Evolutionary conservation across 2,113 vertebrate species (phyloP).

Genomic region (Tachycineta bicolor): DNA sequence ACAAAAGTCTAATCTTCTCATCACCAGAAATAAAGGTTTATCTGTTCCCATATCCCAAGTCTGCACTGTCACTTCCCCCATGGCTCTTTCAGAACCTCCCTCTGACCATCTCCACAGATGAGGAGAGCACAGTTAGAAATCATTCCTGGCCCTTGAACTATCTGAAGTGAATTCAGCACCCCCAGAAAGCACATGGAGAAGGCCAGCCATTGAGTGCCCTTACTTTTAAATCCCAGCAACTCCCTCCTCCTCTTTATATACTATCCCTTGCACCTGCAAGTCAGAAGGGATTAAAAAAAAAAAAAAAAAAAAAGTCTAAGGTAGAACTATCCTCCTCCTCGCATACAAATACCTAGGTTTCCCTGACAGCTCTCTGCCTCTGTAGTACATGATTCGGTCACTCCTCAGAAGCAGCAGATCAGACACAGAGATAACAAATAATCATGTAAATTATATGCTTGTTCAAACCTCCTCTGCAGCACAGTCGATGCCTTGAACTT

Average conservation of each 20-base stretch:
- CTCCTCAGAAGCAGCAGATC: background rate
- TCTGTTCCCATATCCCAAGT: background rate
- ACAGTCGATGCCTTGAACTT: background rate
- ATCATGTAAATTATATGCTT: background rate
- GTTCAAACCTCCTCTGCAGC: background rate
- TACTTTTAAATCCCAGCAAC: background rate
- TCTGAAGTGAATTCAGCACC: background rate
- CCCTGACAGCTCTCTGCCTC: background rate
- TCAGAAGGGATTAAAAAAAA: background rate
- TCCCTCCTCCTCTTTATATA: background rate
- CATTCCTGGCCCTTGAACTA: background rate
- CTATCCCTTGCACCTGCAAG: background rate
- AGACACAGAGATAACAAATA: background rate
- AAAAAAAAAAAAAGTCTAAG: background rate
- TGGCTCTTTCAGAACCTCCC: background rate
- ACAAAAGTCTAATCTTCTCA: background rate
- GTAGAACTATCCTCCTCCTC: background rate
- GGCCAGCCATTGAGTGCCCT: too few species aligned
- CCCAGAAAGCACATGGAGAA: background rate
- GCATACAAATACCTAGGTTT: background rate
- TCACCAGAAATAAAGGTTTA: background rate
- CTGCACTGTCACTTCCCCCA: background rate
- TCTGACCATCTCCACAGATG: background rate
- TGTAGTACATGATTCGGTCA: background rate
- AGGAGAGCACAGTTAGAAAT: background rate